A percentile compares a stretch with the other conserved stretches of the same genome.
Evolutionary conservation across 2,113 vertebrate species (phyloP).

Genomic region (Hepsetus odoe): DNA sequence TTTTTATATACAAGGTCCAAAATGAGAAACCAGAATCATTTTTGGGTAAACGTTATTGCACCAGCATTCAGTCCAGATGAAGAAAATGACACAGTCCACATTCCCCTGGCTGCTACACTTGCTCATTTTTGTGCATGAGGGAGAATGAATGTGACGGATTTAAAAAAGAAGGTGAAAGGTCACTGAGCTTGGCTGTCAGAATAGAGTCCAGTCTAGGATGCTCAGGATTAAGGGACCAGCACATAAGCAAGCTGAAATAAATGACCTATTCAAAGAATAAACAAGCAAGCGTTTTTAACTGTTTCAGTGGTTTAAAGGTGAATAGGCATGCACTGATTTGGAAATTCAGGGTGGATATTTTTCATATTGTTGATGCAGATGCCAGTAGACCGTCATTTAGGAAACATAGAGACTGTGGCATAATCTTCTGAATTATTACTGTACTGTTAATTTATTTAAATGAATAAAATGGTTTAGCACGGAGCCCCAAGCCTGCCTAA

Average conservation of each 20-base stretch:
- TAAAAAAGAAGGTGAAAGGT: background rate
- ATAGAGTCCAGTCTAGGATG: background rate
- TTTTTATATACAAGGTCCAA: background rate
- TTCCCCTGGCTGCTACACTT: background rate
- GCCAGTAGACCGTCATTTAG: too few species aligned
- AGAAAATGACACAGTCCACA: background rate
- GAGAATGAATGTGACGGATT: background rate
- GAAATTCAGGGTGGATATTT: background rate
- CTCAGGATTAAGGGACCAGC: background rate
- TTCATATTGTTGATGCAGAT: background rate
- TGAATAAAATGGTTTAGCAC: background rate
- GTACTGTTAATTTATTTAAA: too few species aligned
- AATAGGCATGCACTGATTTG: background rate
- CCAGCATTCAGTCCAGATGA: background rate
- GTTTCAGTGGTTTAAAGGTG: background rate
- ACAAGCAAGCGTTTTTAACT: background rate
- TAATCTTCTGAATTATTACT: too few species aligned
- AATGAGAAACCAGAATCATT: slow-evolving; percentile 1
- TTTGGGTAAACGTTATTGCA: background rate
- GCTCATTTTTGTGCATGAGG: slow-evolving; percentile 7
- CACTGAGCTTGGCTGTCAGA: background rate
- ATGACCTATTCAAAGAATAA: background rate
- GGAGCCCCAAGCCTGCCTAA: too few species aligned
- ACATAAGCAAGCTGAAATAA: background rate
- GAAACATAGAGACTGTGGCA: too few species aligned